Evolutionary conservation across 2,888 invertebrate genomes (phyloP), one percentile per base, ranked within the genome.

Genomic region (Pocota personata): DNA sequence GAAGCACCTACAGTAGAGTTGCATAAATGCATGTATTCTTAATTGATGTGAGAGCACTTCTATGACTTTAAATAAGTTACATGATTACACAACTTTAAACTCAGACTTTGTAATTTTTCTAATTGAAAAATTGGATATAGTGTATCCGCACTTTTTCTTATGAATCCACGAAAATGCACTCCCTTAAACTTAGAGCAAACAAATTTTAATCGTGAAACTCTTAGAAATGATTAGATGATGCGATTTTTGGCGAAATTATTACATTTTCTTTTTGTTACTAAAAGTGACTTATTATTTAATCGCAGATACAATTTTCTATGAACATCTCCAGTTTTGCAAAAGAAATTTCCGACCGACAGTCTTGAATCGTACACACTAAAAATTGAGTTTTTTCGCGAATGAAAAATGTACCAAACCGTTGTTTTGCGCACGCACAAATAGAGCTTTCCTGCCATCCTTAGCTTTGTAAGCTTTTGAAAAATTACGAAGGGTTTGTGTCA

Each of bases 351-450:
- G 50, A 71, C 50, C 57, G 57, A 75, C 50, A 35, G 64, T 64
- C 46, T 71, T 66, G 69, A 71, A 71, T 64, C 50, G 69, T 84
- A 58, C 69, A 79, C 57, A 80, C 75, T 76, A 79, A 24, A 40
- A 58, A 46, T 48, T 78, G 0, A 16, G 2, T 62, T 72, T 62
- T 84, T 80, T 75, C 57, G 35, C 62, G 55, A 78, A 21, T 30
- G 52, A 64, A 78, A 80, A 79, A 75, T 58, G 71, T 71, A 72
- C 27, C 71, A 84, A 48, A 60, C 14, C 40, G 24, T 35, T 69
- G 62, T 14, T n/a, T 21, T 84, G 84, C 84, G 84, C 84, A 84
- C 69, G 58, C 66, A 80, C 43, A 19, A 30, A 55, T 3, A 46
- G 21, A 66, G 71, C 77, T 82, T 67, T 60, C 19, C 35, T 50